phyloP scores from a whole-genome alignment of 2,113 vertebrate genomes.

The Petrocephalus microphthalmus region DNA sequence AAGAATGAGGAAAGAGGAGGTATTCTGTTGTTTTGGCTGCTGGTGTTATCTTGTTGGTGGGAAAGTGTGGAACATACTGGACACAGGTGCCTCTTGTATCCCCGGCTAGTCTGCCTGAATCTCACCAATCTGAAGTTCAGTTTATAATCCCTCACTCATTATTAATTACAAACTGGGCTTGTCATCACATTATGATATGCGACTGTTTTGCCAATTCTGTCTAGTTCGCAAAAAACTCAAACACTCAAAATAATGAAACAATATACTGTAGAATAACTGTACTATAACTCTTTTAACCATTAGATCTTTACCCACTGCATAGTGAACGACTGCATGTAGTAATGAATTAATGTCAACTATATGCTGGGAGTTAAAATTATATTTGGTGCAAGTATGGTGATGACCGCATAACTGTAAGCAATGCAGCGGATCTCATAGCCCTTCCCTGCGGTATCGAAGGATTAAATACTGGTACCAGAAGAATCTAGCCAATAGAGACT shows the following conservation, averaged over 20 bases:
- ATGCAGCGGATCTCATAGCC: not conserved
- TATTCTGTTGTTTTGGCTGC: constrained; percentile 14
- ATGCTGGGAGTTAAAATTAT: not conserved
- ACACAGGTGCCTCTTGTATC: not conserved
- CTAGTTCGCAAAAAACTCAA: not conserved
- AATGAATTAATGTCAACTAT: constrained; percentile 38
- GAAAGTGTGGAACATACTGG: not conserved
- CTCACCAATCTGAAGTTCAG: not conserved
- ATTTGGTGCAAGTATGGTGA: not conserved
- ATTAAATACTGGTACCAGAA: constrained; percentile 57
- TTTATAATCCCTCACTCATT: not conserved
- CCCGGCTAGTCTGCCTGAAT: not conserved
- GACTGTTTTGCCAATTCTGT: not conserved
- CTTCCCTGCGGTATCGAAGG: constrained; percentile 41
- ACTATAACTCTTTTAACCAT: not conserved
- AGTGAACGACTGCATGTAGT: not conserved
- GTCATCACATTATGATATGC: not conserved
- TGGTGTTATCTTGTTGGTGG: constrained; percentile 32
- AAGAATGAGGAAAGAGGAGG: constrained; percentile 16
- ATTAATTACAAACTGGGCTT: not conserved
- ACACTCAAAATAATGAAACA: not conserved
- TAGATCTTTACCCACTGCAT: not conserved
- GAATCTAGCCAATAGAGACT: constrained; percentile 24
- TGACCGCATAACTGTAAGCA: not conserved
- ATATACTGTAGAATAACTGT: not conserved